Evolutionary conservation across 2,888 invertebrate species (phyloP).

Genomic region (Chorisops tibialis): DNA sequence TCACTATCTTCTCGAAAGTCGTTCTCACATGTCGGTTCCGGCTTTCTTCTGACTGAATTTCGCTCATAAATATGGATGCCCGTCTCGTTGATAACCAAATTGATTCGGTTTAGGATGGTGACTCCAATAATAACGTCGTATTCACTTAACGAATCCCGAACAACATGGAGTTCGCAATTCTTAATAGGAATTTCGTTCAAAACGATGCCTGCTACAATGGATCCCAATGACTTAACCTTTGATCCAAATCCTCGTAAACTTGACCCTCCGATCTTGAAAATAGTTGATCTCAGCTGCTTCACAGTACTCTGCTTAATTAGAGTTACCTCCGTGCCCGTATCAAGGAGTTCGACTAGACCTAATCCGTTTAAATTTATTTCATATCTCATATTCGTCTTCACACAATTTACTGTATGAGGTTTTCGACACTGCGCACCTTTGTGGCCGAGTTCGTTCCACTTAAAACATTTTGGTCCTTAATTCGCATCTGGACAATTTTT

Average conservation of each 20-base stretch:
- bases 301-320: conserved; percentile 15
- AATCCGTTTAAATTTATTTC: conserved; percentile 9
- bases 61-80: conserved; percentile 22
- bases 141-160: not conserved
- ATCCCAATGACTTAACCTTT: not conserved
- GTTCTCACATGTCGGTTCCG: not conserved
- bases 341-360: conserved; percentile 20
- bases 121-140: conserved; percentile 22
- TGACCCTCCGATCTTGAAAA: not conserved
- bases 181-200: conserved; percentile 9
- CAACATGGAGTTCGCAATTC: conserved; percentile 3
- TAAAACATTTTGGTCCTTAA: conserved; percentile 41
- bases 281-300: not conserved
- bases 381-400: conserved; percentile 5
- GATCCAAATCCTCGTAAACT: conserved; percentile 8
- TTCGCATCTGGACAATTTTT: conserved; percentile 28
- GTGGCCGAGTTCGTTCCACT: conserved; percentile 39
- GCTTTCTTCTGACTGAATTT: not conserved
- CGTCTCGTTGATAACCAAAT: not conserved
- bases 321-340: conserved; percentile 29
- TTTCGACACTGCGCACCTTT: conserved; percentile 24
- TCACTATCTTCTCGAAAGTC: too few relatives aligned
- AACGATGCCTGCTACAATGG: not conserved
- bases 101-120: not conserved
- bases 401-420: not conserved